A percentile compares a stretch with the other conserved stretches of the same genome.
phyloP scores from a whole-genome alignment of 2,113 vertebrate species.

The Microcebus ravelobensis region DNA sequence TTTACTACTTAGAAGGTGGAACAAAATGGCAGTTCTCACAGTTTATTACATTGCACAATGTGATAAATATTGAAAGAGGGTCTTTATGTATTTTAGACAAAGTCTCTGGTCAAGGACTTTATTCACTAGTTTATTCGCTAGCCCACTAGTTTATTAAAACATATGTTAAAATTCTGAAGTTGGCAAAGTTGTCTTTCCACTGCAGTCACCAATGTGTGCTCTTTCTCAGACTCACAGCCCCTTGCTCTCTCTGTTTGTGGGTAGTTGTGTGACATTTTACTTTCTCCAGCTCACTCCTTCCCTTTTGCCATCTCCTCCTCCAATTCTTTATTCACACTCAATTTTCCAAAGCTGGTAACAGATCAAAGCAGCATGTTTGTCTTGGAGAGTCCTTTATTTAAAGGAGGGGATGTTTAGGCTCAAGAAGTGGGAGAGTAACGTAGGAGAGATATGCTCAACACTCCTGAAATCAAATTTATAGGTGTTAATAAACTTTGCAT shows the following conservation, averaged over 20 bases:
- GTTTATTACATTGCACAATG: not conserved
- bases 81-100: not conserved
- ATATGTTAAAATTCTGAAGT: not conserved
- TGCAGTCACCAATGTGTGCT: not conserved
- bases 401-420: not conserved
- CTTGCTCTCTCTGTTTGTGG: not conserved
- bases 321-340: not conserved
- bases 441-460: not conserved
- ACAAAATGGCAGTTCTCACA: not conserved
- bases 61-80: not conserved
- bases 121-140: not conserved
- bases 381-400: not conserved
- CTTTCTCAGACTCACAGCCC: not conserved
- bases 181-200: not conserved
- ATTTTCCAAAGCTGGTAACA: conserved; percentile 13
- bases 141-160: not conserved
- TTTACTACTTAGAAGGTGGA: not conserved
- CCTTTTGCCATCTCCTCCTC: not conserved
- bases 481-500: conserved; percentile 15
- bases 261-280: not conserved
- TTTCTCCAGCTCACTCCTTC: not conserved
- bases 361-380: not conserved
- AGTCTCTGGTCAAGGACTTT: not conserved
- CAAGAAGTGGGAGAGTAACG: not conserved
- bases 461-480: not conserved